These are phyloP conservation scores for Dipodomys merriami DNA, from an alignment of 2,113 vertebrate genomes.

Conservation along the genomic window DNA sequence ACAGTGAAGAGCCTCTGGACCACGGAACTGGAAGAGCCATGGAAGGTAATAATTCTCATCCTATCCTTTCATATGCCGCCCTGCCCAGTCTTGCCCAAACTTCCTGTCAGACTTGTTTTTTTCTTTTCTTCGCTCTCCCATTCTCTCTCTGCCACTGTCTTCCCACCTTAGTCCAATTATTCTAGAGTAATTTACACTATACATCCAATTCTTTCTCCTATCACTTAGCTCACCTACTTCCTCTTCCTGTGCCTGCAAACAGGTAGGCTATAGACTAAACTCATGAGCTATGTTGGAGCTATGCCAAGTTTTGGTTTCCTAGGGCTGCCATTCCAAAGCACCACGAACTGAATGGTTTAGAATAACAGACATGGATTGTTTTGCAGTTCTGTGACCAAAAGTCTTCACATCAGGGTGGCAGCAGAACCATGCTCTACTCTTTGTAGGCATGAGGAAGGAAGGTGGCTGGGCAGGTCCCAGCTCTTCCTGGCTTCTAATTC, in stretches of 20 bases:
- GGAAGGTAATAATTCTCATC: not conserved
- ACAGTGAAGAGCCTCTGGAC: not conserved
- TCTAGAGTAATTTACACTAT: not conserved
- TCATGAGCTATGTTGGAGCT: not conserved
- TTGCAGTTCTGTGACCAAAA: not conserved
- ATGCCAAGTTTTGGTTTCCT: not conserved
- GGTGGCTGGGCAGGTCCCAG: not conserved
- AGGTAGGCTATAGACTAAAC: not conserved
- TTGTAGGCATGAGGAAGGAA: not conserved
- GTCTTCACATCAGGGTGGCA: not conserved
- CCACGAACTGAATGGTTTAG: not conserved
- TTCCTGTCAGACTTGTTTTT: not conserved
- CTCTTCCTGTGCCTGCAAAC: not conserved
- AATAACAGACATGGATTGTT: not conserved
- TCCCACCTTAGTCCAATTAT: too few relatives aligned
- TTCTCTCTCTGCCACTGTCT: not conserved
- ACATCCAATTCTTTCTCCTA: not conserved
- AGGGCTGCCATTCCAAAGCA: not conserved
- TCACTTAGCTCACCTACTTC: not conserved
- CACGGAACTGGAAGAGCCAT: not conserved
- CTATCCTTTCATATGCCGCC: not conserved
- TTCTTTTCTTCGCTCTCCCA: too few relatives aligned
- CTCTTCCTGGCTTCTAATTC: not conserved
- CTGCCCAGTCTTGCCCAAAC: not conserved
- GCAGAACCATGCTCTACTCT: not conserved